These are phyloP conservation scores for Hydrophis major DNA, from an alignment of 2,797 vertebrate species.

Conservation along the genomic window DNA sequence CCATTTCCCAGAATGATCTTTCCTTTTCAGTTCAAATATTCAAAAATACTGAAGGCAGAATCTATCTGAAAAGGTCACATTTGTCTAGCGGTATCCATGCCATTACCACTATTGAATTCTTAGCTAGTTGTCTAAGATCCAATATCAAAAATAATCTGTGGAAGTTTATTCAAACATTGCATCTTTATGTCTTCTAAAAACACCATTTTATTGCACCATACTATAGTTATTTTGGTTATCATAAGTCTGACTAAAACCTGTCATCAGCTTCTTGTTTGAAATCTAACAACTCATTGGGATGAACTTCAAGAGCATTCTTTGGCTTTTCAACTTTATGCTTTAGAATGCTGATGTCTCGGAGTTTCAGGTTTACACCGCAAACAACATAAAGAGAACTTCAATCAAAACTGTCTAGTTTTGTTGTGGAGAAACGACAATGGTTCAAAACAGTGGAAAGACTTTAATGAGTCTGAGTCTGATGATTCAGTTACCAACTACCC, in stretches of 20 bases:
- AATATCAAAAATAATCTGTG: not conserved
- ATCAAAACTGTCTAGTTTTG: not conserved
- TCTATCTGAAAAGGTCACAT: not conserved
- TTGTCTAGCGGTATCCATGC: not conserved
- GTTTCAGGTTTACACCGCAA: not conserved
- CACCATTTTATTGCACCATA: not conserved
- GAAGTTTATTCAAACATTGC: not conserved
- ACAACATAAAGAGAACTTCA: not conserved
- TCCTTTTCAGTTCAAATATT: not conserved
- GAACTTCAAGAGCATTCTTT: not conserved
- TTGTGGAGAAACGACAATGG: not conserved
- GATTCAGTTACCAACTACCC: not conserved
- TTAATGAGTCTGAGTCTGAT: not conserved
- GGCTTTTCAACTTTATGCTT: not conserved
- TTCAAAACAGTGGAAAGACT: not conserved
- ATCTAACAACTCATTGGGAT: not conserved
- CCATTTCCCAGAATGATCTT: not conserved
- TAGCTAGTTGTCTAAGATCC: not conserved
- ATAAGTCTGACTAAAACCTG: not conserved
- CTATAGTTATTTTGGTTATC: not conserved
- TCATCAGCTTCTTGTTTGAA: not conserved
- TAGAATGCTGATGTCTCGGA: not conserved
- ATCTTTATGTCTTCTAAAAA: not conserved
- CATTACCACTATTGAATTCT: not conserved
- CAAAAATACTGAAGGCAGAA: not conserved